Evolutionary conservation across 2,888 invertebrate genomes (phyloP).

Genomic region (Ormyrus labotus): DNA sequence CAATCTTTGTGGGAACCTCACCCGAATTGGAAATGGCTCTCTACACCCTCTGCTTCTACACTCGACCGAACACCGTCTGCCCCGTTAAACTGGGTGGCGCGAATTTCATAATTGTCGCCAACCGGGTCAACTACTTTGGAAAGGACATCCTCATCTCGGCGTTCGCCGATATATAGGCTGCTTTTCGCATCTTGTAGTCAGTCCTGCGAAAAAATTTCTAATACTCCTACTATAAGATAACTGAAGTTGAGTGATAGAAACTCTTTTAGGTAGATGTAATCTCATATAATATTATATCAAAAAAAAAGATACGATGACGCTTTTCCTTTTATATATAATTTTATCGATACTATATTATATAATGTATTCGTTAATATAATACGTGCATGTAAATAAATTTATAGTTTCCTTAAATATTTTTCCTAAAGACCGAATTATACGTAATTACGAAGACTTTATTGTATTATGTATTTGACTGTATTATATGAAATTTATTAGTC

Average conservation of each 20-base stretch:
- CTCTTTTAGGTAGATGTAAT: neutral
- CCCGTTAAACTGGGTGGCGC: constrained; percentile 84
- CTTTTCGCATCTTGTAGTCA: neutral
- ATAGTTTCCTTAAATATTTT: constrained; percentile 10
- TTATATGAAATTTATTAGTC: no score
- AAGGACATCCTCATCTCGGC: constrained; percentile 89
- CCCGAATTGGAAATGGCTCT: constrained; percentile 94
- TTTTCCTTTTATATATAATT: neutral
- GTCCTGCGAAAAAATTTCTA: neutral
- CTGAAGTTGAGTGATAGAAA: neutral
- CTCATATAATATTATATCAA: neutral
- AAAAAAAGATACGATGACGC: no score
- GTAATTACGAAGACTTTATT: no score
- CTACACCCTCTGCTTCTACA: constrained; percentile 90
- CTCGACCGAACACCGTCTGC: constrained; percentile 86
- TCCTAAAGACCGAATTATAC: neutral
- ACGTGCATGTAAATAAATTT: constrained; percentile 38
- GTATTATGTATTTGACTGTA: no score
- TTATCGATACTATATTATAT: neutral
- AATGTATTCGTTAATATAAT: neutral
- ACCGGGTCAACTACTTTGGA: constrained; percentile 85
- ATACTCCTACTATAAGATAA: constrained; percentile 31
- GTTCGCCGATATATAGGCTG: constrained; percentile 84
- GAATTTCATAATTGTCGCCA: constrained; percentile 84
- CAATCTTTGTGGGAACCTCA: constrained; percentile 90